phyloP scores from a whole-genome alignment of 2,113 vertebrate species.

The Protomyctophum bolini region DNA sequence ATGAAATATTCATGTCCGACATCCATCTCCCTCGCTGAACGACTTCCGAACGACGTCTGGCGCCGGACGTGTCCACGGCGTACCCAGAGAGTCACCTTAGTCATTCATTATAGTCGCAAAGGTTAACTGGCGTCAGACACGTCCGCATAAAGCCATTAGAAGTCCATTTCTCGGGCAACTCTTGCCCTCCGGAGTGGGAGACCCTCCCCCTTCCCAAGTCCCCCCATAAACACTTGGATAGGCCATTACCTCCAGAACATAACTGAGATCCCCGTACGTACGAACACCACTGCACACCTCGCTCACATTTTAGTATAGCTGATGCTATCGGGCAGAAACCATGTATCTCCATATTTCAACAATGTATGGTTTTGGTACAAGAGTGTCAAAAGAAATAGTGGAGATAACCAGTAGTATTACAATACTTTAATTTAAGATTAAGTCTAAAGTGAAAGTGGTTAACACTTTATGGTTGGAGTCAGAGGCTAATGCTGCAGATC shows the following conservation, averaged over 20 bases:
- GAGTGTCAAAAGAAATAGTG: too few species aligned
- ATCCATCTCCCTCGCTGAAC: constrained; percentile 47
- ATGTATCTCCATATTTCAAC: too few species aligned
- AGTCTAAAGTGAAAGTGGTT: too few species aligned
- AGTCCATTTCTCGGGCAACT: constrained; percentile 48
- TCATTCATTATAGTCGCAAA: constrained; percentile 51
- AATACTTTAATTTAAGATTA: too few species aligned
- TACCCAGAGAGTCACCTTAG: constrained; percentile 51
- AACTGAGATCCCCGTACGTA: constrained; percentile 20
- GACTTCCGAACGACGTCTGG: constrained; percentile 37
- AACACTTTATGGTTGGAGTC: too few species aligned
- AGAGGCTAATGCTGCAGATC: background rate
- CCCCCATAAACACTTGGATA: constrained; percentile 39
- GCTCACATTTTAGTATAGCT: constrained; percentile 75
- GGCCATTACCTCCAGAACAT: constrained; percentile 58
- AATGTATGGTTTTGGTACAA: too few species aligned
- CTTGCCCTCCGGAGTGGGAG: constrained; percentile 28
- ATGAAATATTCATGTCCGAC: constrained; percentile 57
- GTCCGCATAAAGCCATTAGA: constrained; percentile 54
- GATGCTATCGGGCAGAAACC: constrained; percentile 39
- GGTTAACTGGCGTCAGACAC: constrained; percentile 64
- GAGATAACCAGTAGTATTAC: too few species aligned
- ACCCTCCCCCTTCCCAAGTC: background rate
- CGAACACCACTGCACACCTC: constrained; percentile 40
- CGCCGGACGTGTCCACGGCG: constrained; percentile 28